These are phyloP conservation scores for Epiblema foenella DNA, from an alignment of 2,888 invertebrate species.

Conservation along the genomic window DNA sequence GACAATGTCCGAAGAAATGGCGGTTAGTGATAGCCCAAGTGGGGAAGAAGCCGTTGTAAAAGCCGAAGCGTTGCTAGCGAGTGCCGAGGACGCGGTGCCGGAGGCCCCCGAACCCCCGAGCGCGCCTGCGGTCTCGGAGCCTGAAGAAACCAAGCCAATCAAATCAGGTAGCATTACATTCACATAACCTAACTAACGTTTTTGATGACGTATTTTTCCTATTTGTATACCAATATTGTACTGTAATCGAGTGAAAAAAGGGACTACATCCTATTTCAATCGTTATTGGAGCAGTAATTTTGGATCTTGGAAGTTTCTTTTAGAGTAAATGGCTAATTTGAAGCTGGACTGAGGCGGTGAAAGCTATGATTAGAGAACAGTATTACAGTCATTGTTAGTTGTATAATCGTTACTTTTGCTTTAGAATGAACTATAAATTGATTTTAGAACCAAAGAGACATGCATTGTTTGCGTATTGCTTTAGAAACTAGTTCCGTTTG, in stretches of 20 bases:
- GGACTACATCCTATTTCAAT: not conserved
- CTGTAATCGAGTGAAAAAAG: not conserved
- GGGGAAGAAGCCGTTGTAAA: constrained; percentile 66
- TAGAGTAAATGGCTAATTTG: not conserved
- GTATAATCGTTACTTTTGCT: constrained; percentile 3
- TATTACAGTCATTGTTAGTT: constrained; percentile 4
- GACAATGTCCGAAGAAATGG: constrained; percentile 83
- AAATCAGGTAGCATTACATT: constrained; percentile 64
- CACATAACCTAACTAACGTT: constrained; percentile 71
- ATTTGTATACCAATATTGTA: constrained; percentile 41
- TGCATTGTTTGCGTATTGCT: not conserved
- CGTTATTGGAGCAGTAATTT: not conserved
- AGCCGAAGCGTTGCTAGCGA: constrained; percentile 60
- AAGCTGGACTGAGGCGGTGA: constrained; percentile 7
- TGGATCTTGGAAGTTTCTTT: not conserved
- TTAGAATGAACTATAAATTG: not conserved
- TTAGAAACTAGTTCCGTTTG: not conserved
- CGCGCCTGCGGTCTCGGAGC: constrained; percentile 52
- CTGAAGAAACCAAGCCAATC: constrained; percentile 52
- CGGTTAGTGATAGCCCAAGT: constrained; percentile 76
- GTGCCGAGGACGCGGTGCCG: constrained; percentile 56
- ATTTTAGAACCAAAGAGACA: not conserved
- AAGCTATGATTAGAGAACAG: constrained; percentile 19
- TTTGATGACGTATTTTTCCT: constrained; percentile 63
- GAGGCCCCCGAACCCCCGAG: constrained; percentile 52